Evolutionary conservation across 2,888 invertebrate species (phyloP), one percentile per base, ranked within the genome.

Genomic region (Pristionchus exspectatus): DNA sequence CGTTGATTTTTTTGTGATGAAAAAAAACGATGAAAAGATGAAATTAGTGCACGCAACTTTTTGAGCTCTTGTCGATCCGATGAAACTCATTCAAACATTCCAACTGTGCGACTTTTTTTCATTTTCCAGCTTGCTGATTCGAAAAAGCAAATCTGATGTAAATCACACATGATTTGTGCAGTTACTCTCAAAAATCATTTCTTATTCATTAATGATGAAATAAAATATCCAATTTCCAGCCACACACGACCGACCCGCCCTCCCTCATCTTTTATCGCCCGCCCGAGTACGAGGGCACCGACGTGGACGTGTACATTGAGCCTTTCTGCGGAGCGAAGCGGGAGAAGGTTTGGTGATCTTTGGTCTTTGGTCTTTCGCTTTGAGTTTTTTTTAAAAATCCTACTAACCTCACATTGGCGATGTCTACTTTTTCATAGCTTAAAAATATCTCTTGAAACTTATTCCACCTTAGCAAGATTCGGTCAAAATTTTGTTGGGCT

Each of bases 291-390:
- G 77, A 89, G 14, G 84, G 86, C 21, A 87, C 91, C 59, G 91
- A 91, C 54, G 69, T 94, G 16, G 90, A 92, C n/a, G 90, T 94
- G 5, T 92, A 92, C 88, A 86, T 94, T 12, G 94, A 94, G 84
- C 93, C 92, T n/a, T 92, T 94, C 81, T 94, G 94, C 90, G 91
- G 92, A n/a, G 88, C 88, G 27, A 91, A 90, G n/a, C 90, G 72
- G n/a, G 38, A 87, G 16, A 86, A 91, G 83, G 88, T 92, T n/a
- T 88, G 59, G 18, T 59, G 9, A n/a, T 7, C 85, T 9, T 30
- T 50, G 50, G 50, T 56, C n/a, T n/a, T n/a, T 59, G 27, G 12
- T 69, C 5, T 69, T 69, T 69, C 30, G 30, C 30, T 69, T 16
- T 33, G 38, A 38, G 12, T 30, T 30, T 30, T 38, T 59, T 18